These are phyloP conservation scores for Molossus molossus DNA, from an alignment of 2,797 vertebrate genomes.

Conservation along the genomic window DNA sequence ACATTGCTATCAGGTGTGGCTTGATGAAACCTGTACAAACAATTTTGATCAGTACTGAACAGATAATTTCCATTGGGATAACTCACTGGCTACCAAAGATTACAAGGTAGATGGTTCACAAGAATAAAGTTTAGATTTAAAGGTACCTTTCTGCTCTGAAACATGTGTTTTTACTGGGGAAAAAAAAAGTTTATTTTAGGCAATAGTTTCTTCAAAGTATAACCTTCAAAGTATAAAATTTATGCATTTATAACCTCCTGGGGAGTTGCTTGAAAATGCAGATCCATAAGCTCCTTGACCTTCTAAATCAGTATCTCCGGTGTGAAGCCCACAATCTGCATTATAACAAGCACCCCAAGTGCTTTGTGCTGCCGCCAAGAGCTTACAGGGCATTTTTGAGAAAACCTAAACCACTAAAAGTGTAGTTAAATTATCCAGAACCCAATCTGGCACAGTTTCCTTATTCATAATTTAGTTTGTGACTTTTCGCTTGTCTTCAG, in stretches of 20 bases:
- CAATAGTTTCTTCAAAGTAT: background rate
- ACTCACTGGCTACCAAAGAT: background rate
- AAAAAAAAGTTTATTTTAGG: background rate
- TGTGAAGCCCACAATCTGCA: background rate
- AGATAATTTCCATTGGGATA: background rate
- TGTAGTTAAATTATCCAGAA: slow-evolving; percentile 46
- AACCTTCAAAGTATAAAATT: background rate
- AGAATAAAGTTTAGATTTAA: slow-evolving; percentile 1
- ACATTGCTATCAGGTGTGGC: background rate
- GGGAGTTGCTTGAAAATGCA: background rate
- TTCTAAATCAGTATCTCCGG: background rate
- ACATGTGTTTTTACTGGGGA: background rate
- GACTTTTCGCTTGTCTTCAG: slow-evolving; percentile 40
- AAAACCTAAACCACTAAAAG: slow-evolving; percentile 58
- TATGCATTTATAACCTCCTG: background rate
- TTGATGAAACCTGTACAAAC: background rate
- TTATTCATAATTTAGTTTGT: slow-evolving; percentile 70
- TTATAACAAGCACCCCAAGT: slow-evolving; percentile 2
- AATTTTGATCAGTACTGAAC: background rate
- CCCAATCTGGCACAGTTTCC: background rate
- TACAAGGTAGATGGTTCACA: background rate
- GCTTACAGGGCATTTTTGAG: slow-evolving; percentile 54
- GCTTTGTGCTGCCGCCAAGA: background rate
- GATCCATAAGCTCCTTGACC: background rate
- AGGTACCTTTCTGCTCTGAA: slow-evolving; percentile 49